Conservation (phyloP, 2,888 invertebrate species). For the Apoda limacodes region DNA sequence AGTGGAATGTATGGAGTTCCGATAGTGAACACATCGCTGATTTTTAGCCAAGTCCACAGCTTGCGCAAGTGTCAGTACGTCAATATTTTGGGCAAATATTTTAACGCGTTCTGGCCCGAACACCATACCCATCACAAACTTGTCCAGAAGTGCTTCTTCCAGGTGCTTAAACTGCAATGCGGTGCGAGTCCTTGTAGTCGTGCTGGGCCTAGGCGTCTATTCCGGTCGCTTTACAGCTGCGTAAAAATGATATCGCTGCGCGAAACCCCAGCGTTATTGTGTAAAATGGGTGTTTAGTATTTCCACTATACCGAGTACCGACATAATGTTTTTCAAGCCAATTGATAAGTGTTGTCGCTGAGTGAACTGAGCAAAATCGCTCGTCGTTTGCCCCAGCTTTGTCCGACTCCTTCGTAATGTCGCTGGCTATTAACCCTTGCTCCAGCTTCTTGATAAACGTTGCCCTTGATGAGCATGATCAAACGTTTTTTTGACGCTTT, state of each 20-base stretch:
- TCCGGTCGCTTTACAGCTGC: conserved; percentile 17
- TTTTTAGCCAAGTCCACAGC: conserved; percentile 22
- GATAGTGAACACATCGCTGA: conserved; percentile 17
- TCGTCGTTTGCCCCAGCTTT: conserved; percentile 8
- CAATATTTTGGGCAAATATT: conserved; percentile 19
- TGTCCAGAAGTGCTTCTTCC: conserved; percentile 20
- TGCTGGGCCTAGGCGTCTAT: conserved; percentile 19
- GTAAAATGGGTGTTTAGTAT: conserved; percentile 22
- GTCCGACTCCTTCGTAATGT: conserved; percentile 6
- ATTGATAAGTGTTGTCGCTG: conserved; percentile 16
- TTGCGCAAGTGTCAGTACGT: conserved; percentile 18
- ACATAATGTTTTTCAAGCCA: conserved; percentile 14
- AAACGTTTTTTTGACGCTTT: too few species aligned
- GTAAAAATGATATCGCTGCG: conserved; percentile 23
- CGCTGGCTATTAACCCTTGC: too few species aligned
- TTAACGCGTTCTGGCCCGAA: conserved; percentile 20
- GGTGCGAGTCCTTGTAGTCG: conserved; percentile 18
- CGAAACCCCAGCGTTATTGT: conserved; percentile 22
- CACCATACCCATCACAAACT: conserved; percentile 21
- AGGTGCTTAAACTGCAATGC: conserved; percentile 19
- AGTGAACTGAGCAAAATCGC: conserved; percentile 19
- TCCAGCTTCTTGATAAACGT: too few species aligned
- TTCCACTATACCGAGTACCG: conserved; percentile 13
- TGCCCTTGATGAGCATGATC: too few species aligned
- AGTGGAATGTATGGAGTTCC: conserved; percentile 15